phyloP scores from a whole-genome alignment of 1,140 invertebrate genomes.

The Tigriopus japonicus region DNA sequence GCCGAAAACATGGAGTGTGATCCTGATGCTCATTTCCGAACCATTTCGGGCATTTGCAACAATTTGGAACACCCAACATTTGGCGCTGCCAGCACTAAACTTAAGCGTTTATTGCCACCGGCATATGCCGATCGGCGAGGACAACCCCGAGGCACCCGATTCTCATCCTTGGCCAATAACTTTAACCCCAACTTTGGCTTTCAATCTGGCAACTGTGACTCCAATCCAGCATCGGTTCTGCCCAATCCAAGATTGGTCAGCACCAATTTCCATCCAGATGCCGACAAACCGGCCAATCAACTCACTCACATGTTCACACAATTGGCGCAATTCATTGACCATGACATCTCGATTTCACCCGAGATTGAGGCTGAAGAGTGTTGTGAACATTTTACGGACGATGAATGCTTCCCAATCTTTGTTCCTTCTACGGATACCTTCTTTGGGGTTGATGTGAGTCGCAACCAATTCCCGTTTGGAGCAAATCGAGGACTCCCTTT shows the following conservation, averaged over 20 bases:
- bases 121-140: neutral
- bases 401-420: constrained; percentile 2
- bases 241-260: neutral
- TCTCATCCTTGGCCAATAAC: neutral
- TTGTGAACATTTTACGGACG: neutral
- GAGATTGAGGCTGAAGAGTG: constrained; percentile 18
- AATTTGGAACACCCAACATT: neutral
- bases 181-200: neutral
- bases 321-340: constrained; percentile 35
- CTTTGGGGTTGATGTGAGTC: neutral
- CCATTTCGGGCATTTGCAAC: neutral
- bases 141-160: neutral
- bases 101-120: neutral
- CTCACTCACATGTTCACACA: constrained; percentile 41
- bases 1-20: neutral
- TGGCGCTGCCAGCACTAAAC: neutral
- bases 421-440: neutral
- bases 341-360: constrained; percentile 36
- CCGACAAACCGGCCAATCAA: constrained; percentile 12
- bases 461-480: too few relatives aligned
- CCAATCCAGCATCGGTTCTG: neutral
- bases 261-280: neutral
- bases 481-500: too few relatives aligned
- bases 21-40: neutral
- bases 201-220: neutral